These are phyloP conservation scores for Carabus problematicus DNA, from an alignment of 2,888 invertebrate species.

Conservation along the genomic window DNA sequence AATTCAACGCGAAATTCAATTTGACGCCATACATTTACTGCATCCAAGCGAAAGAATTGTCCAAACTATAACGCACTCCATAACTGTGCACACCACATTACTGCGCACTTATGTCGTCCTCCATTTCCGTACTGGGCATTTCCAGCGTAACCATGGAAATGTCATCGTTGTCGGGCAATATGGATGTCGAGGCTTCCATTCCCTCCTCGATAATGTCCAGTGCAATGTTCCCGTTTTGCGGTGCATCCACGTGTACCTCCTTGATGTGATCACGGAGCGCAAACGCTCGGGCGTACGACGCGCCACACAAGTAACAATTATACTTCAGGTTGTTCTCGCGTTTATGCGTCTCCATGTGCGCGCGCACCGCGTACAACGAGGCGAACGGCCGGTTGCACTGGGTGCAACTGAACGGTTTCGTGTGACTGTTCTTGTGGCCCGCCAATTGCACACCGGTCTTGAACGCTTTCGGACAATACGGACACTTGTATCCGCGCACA, in stretches of 20 bases:
- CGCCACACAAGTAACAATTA: constrained; percentile 75
- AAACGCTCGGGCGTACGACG: constrained; percentile 77
- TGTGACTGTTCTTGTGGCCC: constrained; percentile 82
- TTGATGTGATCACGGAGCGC: constrained; percentile 77
- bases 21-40: no score
- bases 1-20: no score
- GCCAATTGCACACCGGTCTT: constrained; percentile 81
- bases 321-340: constrained; percentile 74
- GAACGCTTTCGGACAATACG: constrained; percentile 79
- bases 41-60: background rate
- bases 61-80: background rate
- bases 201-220: constrained; percentile 48
- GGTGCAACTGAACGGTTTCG: constrained; percentile 79
- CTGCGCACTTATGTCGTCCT: constrained; percentile 31
- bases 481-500: constrained; percentile 77
- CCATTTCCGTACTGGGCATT: constrained; percentile 26
- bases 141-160: constrained; percentile 45
- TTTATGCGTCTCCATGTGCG: constrained; percentile 78
- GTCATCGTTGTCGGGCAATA: constrained; percentile 51
- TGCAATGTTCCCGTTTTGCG: constrained; percentile 45
- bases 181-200: constrained; percentile 51
- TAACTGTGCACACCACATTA: background rate
- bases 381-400: constrained; percentile 81
- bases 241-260: constrained; percentile 65
- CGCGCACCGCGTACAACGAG: constrained; percentile 76